Base-by-base conservation (phyloP, 2,797 vertebrate species). In the Helarctos malayanus region DNA sequence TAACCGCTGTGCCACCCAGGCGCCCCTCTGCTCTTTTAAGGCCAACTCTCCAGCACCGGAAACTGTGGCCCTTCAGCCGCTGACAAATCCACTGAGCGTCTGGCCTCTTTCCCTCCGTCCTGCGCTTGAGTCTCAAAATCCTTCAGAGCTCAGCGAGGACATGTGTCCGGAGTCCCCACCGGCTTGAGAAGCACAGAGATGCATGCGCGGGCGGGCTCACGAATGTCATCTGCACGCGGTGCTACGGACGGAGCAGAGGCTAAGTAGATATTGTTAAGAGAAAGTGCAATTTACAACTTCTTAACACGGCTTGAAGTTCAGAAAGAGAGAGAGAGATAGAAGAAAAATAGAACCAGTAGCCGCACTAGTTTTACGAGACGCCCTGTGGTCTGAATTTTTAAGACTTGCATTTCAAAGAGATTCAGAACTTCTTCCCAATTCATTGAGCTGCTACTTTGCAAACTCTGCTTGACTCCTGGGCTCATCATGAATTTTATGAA, bases 141-240 rank as follows among this genome's bases (percentile, higher is more conserved):
- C 61, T n/a, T 32, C 8, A 0, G 57, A 27, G 10, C 47, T 59
- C 52, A 47, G 21, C 0, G 12, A 41, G 35, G 57, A 4, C 2
- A 1, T 1, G 0, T 0, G 38, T 9, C 56, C 23, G 2, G 16
- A 0, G 4, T 19, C 41, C 29, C 23, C 65, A 7, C 52, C 1
- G 0, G 56, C 10, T 0, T 61, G 61, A 49, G n/a, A 79, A n/a
- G 23, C 29, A 4, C 14, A 8, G 0, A 29, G 54, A 25, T 0
- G 0, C 16, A 1, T 10, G 29, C 0, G 2, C 1, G 23, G 78
- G 5, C 4, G 14, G 59, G 18, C 11, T 5, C 1, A 0, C 0
- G 7, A 1, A 0, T 0, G 1, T 0, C 16, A n/a, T 25, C 18
- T 0, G 0, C 52, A 15, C 10, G 15, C 0, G 0, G 16, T 0